Evolutionary conservation across 2,888 invertebrate genomes (phyloP), one percentile per base, ranked within the genome.

Genomic region (Encarsia formosa): DNA sequence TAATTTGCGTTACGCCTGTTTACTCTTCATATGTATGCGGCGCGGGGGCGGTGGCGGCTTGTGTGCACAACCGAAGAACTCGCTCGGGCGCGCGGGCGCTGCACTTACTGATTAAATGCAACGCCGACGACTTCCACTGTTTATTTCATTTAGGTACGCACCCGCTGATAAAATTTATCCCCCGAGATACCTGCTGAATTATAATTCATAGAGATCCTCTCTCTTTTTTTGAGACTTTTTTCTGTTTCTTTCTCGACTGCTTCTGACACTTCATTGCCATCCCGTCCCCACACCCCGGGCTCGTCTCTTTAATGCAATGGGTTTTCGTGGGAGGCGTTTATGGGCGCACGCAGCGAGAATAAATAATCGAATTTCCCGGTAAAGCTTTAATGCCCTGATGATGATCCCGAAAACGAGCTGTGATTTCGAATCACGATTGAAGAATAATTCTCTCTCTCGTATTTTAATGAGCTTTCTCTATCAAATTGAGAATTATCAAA

Each of bases 21-120:
- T 60, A 56, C 54, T 42, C 56, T 52, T 57, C 42, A 57, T 60
- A 56, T 48, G 43, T n/a, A n/a, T n/a, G n/a, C n/a, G n/a, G n/a
- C 29, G 16, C 34, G n/a, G n/a, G 16, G 16, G 16, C 34, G 31
- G 26, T 29, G 39, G 34, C 38, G 46, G 48, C 52, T 45, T 52
- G 52, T 49, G 51, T 53, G 32, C 39, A 48, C 9, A 35, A 57
- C 43, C 43, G 23, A 49, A 29, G n/a, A 18, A 4, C 35, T 24
- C 24, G 39, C 41, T 41, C 38, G 20, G 4, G 26, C 37, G 15
- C 26, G 18, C 18, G 23, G 19, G 8, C 18, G 2, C 26, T 4
- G n/a, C 29, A 49, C 37, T 56, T 50, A 44, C 47, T 53, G 53
- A 50, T 53, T 56, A 56, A 56, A 56, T 49, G 49, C 56, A 56